phyloP scores from a whole-genome alignment of 2,797 vertebrate genomes.

The Potorous gilbertii region DNA sequence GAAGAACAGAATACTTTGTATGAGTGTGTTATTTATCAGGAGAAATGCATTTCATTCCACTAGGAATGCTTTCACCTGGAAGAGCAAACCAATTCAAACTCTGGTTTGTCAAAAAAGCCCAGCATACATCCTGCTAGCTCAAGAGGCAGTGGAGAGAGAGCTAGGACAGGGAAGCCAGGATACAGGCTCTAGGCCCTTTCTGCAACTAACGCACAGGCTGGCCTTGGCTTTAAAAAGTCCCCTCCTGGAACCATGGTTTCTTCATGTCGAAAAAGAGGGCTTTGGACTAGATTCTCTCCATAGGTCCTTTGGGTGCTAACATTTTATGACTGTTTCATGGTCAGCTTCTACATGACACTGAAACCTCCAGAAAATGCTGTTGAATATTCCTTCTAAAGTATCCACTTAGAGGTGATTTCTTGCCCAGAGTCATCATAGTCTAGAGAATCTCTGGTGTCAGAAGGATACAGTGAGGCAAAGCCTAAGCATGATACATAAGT shows the following conservation, averaged over 20 bases:
- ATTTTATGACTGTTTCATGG: not conserved
- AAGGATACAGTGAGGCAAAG: not conserved
- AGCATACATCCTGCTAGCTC: not conserved
- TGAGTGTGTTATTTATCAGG: constrained; percentile 19
- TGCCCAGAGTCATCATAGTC: not conserved
- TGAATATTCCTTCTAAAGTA: not conserved
- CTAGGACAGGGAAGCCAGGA: not conserved
- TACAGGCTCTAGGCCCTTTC: not conserved
- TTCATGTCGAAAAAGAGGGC: not conserved
- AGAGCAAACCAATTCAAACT: not conserved
- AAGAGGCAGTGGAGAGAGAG: not conserved
- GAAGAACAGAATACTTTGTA: not conserved
- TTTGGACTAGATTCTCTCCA: not conserved
- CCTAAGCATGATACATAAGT: not conserved
- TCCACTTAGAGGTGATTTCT: not conserved
- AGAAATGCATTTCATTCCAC: constrained; percentile 22
- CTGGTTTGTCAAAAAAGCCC: not conserved
- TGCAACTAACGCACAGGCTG: not conserved
- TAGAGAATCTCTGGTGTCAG: not conserved
- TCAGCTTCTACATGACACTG: fast-evolving
- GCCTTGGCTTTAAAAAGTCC: not conserved
- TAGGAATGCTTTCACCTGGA: constrained; percentile 23
- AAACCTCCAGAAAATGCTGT: not conserved
- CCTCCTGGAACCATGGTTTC: not conserved
- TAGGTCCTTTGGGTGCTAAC: not conserved